Conservation (phyloP, 1,140 invertebrate species). For the Euura saliciscinereae region DNA sequence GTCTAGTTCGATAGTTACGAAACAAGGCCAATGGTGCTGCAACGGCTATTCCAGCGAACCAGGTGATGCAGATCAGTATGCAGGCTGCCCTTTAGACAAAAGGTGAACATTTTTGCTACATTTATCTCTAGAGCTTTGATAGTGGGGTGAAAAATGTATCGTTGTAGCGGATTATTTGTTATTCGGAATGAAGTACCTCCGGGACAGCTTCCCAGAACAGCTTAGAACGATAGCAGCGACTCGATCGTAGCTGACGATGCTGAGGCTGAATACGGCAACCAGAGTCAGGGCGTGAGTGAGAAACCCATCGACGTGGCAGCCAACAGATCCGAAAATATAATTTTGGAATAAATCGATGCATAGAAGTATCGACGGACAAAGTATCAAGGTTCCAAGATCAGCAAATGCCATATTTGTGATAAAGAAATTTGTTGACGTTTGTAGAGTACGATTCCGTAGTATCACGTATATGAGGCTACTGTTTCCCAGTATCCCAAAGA, state of each 20-base stretch:
- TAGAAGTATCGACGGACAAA: conserved; percentile 76
- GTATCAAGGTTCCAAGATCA: conserved; percentile 74
- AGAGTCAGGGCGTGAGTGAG: conserved; percentile 71
- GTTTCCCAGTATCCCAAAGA: conserved; percentile 76
- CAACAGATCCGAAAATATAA: conserved; percentile 72
- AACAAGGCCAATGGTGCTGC: conserved; percentile 71
- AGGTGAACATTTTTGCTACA: background rate
- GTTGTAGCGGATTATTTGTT: background rate
- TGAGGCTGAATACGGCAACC: conserved; percentile 77
- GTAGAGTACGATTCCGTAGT: conserved; percentile 68
- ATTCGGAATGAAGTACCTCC: conserved; percentile 41
- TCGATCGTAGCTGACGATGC: conserved; percentile 81
- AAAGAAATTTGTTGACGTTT: conserved; percentile 79
- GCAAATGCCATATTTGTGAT: conserved; percentile 81
- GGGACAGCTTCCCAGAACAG: conserved; percentile 68
- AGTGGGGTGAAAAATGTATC: background rate
- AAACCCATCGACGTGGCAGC: conserved; percentile 74
- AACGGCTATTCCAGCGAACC: conserved; percentile 67
- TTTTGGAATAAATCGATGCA: conserved; percentile 76
- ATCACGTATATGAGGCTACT: conserved; percentile 73
- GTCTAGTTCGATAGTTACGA: conserved; percentile 68
- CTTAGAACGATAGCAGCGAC: conserved; percentile 80
- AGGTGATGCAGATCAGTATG: conserved; percentile 70
- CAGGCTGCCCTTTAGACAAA: conserved; percentile 47
- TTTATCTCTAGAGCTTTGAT: background rate